Conservation (phyloP, 2,113 vertebrate genomes). For the Sphaerodactylus townsendi region DNA sequence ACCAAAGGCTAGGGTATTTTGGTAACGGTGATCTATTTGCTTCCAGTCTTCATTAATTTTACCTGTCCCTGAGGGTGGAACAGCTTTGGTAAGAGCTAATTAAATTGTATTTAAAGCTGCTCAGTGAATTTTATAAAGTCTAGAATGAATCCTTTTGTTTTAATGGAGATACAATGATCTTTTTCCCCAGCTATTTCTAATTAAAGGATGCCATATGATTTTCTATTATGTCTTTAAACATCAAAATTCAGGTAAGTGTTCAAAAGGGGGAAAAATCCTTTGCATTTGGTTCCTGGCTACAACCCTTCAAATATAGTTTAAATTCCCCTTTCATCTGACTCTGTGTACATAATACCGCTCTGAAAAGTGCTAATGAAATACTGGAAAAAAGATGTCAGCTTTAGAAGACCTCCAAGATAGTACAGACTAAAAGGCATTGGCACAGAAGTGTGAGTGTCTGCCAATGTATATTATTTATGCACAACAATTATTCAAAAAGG, state of each 20-base stretch:
- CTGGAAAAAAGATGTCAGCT: slow-evolving; percentile 39
- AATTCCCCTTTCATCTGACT: slow-evolving; percentile 33
- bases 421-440: slow-evolving; percentile 63
- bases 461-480: slow-evolving; percentile 60
- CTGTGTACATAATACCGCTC: slow-evolving; percentile 24
- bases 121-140: slow-evolving; percentile 70
- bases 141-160: slow-evolving; percentile 68
- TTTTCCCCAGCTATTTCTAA: slow-evolving; percentile 64
- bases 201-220: slow-evolving; percentile 65
- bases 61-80: slow-evolving; percentile 72
- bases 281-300: slow-evolving; percentile 23
- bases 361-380: slow-evolving; percentile 32
- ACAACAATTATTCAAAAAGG: slow-evolving; percentile 59
- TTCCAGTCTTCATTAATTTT: slow-evolving; percentile 75
- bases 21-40: slow-evolving; percentile 65
- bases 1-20: slow-evolving; percentile 61
- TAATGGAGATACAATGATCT: slow-evolving; percentile 65
- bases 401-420: slow-evolving; percentile 48
- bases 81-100: slow-evolving; percentile 74
- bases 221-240: slow-evolving; percentile 48
- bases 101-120: slow-evolving; percentile 75
- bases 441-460: slow-evolving; percentile 52
- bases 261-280: not conserved
- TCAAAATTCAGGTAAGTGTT: slow-evolving; percentile 33
- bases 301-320: slow-evolving; percentile 31